Percentiles rank a stretch among this genome's conserved stretches.
phyloP scores from a whole-genome alignment of 2,113 vertebrate species.

The Nothobranchius furzeri region DNA sequence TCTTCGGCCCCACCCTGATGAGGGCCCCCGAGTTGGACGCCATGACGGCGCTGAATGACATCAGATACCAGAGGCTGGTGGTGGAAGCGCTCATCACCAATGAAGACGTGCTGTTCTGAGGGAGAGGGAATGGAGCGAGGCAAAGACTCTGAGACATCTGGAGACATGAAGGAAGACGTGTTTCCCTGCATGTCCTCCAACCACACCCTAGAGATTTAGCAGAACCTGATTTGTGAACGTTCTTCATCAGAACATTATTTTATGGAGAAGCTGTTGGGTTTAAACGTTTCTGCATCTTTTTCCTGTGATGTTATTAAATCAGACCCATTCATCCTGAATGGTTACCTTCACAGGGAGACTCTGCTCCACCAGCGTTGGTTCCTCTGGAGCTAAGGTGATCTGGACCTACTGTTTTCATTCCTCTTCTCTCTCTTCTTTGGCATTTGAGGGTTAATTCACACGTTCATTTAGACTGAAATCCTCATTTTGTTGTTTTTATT shows the following conservation, averaged over 20 bases:
- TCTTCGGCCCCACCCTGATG: slow-evolving; percentile 87
- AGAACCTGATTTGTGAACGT: too few species aligned
- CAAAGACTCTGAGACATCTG: not conserved
- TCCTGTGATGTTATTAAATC: too few species aligned
- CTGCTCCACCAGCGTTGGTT: slow-evolving; percentile 9
- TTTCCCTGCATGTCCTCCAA: too few species aligned
- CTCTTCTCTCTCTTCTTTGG: slow-evolving; percentile 6
- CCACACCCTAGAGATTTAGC: too few species aligned
- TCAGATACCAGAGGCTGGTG: slow-evolving; percentile 95
- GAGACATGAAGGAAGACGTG: not conserved
- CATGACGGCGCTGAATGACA: slow-evolving; percentile 92
- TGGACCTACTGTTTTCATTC: slow-evolving; percentile 50
- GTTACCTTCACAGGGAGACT: not conserved
- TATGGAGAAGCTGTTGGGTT: too few species aligned
- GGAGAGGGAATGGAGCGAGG: slow-evolving; percentile 1
- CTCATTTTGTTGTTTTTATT: not conserved
- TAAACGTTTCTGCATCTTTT: too few species aligned
- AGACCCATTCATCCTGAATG: too few species aligned
- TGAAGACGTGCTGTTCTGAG: slow-evolving; percentile 93
- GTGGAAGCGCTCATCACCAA: slow-evolving; percentile 94
- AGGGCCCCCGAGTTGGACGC: slow-evolving; percentile 89
- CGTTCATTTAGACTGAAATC: not conserved
- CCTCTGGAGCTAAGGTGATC: slow-evolving; percentile 39
- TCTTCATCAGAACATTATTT: too few species aligned
- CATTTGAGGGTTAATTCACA: not conserved